Conservation (phyloP, 2,797 vertebrate species). For the Artibeus jamaicensis region DNA sequence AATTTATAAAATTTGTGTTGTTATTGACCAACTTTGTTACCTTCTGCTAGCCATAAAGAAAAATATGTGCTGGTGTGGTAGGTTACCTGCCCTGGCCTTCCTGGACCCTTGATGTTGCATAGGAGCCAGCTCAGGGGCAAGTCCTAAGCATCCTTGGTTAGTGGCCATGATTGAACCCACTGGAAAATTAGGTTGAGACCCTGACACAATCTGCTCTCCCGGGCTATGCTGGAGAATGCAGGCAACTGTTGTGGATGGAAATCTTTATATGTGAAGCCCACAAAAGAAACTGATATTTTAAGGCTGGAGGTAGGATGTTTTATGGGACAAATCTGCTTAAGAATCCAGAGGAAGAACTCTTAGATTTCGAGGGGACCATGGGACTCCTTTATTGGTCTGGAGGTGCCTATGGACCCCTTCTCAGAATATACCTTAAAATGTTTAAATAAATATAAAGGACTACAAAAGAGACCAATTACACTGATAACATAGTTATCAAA, state of each 20-base stretch:
- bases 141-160: not conserved
- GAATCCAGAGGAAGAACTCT: not conserved
- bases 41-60: not conserved
- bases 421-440: not conserved
- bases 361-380: not conserved
- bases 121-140: not conserved
- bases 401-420: not conserved
- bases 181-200: not conserved
- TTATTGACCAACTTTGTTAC: not conserved
- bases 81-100: not conserved
- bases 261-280: not conserved
- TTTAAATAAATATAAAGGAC: not conserved
- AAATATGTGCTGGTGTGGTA: not conserved
- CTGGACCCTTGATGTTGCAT: not conserved
- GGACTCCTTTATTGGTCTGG: not conserved
- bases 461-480: not conserved
- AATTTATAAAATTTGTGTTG: not conserved
- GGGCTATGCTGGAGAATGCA: not conserved
- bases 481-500: conserved; percentile 4
- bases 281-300: not conserved
- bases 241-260: not conserved
- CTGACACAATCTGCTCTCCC: not conserved
- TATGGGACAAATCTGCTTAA: not conserved
- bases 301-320: not conserved
- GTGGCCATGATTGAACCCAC: not conserved